A percentile compares a stretch with the other conserved stretches of the same genome.
phyloP scores from a whole-genome alignment of 1,140 invertebrate genomes.

The Artemia franciscana region DNA sequence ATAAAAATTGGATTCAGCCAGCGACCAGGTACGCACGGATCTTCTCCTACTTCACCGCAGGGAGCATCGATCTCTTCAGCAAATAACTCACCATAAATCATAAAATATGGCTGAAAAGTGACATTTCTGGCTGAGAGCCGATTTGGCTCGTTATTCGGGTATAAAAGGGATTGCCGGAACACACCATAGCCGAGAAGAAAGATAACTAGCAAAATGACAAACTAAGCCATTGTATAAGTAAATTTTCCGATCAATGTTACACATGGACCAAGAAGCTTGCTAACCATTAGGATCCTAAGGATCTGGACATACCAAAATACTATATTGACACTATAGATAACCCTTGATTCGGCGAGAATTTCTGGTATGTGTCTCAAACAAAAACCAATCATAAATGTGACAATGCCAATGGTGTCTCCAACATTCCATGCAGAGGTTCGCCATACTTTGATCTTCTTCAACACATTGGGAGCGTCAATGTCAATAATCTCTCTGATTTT shows the following conservation, averaged over 20 bases:
- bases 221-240: constrained; percentile 26
- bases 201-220: constrained; percentile 29
- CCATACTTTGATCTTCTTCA: constrained; percentile 22
- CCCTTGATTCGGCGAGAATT: constrained; percentile 29
- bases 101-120: constrained; percentile 31
- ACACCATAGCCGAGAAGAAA: constrained; percentile 33
- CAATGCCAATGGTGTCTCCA: constrained; percentile 15
- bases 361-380: background rate
- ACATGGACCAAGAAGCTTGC: constrained; percentile 28
- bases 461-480: constrained; percentile 34
- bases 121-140: constrained; percentile 27
- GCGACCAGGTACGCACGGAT: constrained; percentile 24
- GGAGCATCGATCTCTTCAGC: constrained; percentile 29
- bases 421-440: constrained; percentile 18
- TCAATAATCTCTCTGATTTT: constrained; percentile 72
- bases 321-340: constrained; percentile 73
- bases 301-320: constrained; percentile 66
- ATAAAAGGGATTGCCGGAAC: constrained; percentile 29
- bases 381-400: constrained; percentile 11
- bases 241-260: constrained; percentile 32
- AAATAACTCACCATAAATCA: constrained; percentile 38
- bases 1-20: constrained; percentile 32
- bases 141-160: constrained; percentile 25
- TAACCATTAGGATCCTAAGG: constrained; percentile 29
- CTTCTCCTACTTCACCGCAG: constrained; percentile 12